phyloP scores from a whole-genome alignment of 2,797 vertebrate species.

The Tachyglossus aculeatus region DNA sequence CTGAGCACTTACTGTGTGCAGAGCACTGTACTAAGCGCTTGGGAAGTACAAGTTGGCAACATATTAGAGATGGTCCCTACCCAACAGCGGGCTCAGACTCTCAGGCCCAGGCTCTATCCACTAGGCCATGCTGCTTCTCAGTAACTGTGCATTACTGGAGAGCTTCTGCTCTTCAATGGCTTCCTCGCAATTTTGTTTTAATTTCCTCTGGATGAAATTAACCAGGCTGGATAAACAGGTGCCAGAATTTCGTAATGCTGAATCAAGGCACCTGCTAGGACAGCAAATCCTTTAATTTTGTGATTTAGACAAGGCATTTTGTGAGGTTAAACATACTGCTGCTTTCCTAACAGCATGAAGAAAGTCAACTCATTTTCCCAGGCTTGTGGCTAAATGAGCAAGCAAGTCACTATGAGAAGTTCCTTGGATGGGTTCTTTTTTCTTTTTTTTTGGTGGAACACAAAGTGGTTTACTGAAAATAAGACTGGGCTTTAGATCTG shows the following conservation, averaged over 20 bases:
- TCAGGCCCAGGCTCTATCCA: too few relatives aligned
- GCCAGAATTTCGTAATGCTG: constrained; percentile 36
- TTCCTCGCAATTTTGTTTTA: neutral
- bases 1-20: too few relatives aligned
- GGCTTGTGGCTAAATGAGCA: neutral
- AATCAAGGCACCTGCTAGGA: constrained; percentile 28
- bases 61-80: too few relatives aligned
- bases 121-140: too few relatives aligned
- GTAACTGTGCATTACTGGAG: neutral
- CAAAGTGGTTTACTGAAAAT: too few relatives aligned
- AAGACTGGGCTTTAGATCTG: too few relatives aligned
- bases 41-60: too few relatives aligned
- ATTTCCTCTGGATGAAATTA: constrained; percentile 46
- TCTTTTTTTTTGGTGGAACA: too few relatives aligned
- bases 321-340: constrained; percentile 8
- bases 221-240: constrained; percentile 35
- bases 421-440: too few relatives aligned
- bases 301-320: constrained; percentile 33
- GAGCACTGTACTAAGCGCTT: too few relatives aligned
- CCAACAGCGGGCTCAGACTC: too few relatives aligned
- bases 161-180: neutral
- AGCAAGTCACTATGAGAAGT: neutral
- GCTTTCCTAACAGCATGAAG: neutral
- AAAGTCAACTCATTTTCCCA: neutral
- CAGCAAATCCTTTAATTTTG: constrained; percentile 26